Base-by-base conservation (phyloP, 2,797 vertebrate species). In the Cottoperca gobio region DNA sequence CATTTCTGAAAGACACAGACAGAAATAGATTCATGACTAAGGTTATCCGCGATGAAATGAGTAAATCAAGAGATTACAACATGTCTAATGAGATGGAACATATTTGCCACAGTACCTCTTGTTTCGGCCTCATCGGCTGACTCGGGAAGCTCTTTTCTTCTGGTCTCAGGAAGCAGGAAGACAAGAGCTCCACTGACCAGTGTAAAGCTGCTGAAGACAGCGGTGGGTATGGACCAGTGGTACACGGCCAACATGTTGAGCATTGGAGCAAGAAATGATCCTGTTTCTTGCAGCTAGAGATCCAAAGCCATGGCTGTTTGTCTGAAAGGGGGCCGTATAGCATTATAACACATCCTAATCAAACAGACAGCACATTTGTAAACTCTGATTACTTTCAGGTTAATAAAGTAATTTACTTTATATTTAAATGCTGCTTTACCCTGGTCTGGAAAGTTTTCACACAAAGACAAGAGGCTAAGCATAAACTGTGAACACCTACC, bases 151-250 rank as follows among this genome's bases (percentile, higher is more conserved):
- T 95, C 84, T 0, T 48, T 73, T 40, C 90, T 86, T 0, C 60
- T 40, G 0, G 95, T 97, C 86, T 97, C 96, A 0, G 96, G 96
- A 17, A 97, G 93, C 49, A 96, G 67, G 61, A 87, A 40, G 12
- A 90, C 84, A 21, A 96, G 87, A 16, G 89, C 39, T 6, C 95
- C 93, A 0, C 77, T 93, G 11, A 76, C 9, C 4, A 96, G 5
- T 0, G 93, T 81, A 0, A 86, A 12, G n/a, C 89, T 91, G 35
- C 96, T 93, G 0, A 88, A 96, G 76, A 95, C 57, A 52, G 85
- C 2, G 80, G 92, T 92, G 1, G 95, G 95, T 55, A 96, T 74
- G 52, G 83, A 78, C 0, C 5, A 10, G 49, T 95, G 91, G 78
- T 93, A 93, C 13, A 86, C 17, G 0, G 3, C 83, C 86, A 97